Base-by-base conservation (phyloP, 2,113 vertebrate species). In the Acinonyx jubatus region DNA sequence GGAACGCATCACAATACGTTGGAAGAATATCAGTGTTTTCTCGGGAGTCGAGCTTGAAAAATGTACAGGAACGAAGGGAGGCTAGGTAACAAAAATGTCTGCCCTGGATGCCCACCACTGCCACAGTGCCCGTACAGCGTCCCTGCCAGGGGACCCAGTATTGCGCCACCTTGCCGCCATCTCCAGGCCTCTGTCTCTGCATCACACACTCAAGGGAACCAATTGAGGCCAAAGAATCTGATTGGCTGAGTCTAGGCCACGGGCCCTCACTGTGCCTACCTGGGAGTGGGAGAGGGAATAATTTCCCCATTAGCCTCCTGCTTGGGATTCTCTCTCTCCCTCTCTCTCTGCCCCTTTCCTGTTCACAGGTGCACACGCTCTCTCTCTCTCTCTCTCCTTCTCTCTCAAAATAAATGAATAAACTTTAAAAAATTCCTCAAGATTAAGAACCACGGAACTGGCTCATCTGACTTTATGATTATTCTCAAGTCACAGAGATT, bases 1-100 rank as follows among this genome's bases (percentile, higher is more conserved):
- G 6, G 12, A 48, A 19, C 65, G 7, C n/a, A 41, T 89, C 36
- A 9, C 5, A 92, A 52, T 63, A n/a, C 31, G 74, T 74, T 93
- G 29, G 50, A 82, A 82, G 38, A 73, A 69, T 41, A 88, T 33
- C 29, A 79, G 25, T 38, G 65, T 89, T 85, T 84, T 95, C 41
- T 93, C 68, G 50, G 57, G 9, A 97, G 61, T 93, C 71, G 88
- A 41, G 57, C 65, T 88, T 87, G n/a, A 41, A 61, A 83, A 88
- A 65, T 33, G 65, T 5, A 66, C n/a, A 92, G 41, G 36, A 91
- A 55, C 76, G 63, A 92, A 93, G 66, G 76, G n/a, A 57, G 16
- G 18, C 48, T 38, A 45, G 7, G 11, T 52, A 86, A 81, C 50
- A 81, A 69, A 79, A 61, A 2, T 81, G 15, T 82, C 83, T 74